Percentiles rank a stretch among this genome's conserved stretches.
Conservation (phyloP, 2,888 invertebrate species). For the Hypsopygia costalis region DNA sequence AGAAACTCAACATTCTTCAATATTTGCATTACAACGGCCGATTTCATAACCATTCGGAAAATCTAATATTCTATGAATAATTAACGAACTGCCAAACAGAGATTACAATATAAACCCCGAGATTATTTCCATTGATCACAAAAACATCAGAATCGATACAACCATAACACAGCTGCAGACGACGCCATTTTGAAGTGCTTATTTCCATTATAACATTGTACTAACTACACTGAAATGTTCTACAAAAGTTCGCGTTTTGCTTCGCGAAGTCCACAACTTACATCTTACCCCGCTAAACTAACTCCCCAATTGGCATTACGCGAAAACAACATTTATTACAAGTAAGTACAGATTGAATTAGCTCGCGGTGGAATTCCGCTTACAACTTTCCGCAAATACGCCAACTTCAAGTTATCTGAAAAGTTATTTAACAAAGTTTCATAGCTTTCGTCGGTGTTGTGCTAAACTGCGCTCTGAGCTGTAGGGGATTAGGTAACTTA, state of each 20-base stretch:
- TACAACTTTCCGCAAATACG: conserved; percentile 77
- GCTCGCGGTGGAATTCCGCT: conserved; percentile 69
- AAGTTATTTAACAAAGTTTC: conserved; percentile 82
- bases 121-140: conserved; percentile 38
- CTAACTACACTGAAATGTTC: conserved; percentile 81
- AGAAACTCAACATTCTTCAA: no score
- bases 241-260: conserved; percentile 81
- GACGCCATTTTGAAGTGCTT: conserved; percentile 80
- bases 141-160: conserved; percentile 57
- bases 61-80: conserved; percentile 7
- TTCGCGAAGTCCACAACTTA: conserved; percentile 79
- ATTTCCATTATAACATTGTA: conserved; percentile 81
- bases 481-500: conserved; percentile 59
- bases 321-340: conserved; percentile 79
- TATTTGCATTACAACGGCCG: no score
- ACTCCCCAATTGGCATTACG: conserved; percentile 72
- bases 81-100: conserved; percentile 31
- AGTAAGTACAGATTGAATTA: conserved; percentile 77
- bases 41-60: no score
- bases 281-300: conserved; percentile 60
- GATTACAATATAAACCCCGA: no score
- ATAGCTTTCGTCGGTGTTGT: conserved; percentile 70
- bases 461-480: conserved; percentile 61
- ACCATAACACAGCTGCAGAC: conserved; percentile 64
- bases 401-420: conserved; percentile 80